phyloP scores from a whole-genome alignment of 2,888 invertebrate species.

The Drosophila barbarae region DNA sequence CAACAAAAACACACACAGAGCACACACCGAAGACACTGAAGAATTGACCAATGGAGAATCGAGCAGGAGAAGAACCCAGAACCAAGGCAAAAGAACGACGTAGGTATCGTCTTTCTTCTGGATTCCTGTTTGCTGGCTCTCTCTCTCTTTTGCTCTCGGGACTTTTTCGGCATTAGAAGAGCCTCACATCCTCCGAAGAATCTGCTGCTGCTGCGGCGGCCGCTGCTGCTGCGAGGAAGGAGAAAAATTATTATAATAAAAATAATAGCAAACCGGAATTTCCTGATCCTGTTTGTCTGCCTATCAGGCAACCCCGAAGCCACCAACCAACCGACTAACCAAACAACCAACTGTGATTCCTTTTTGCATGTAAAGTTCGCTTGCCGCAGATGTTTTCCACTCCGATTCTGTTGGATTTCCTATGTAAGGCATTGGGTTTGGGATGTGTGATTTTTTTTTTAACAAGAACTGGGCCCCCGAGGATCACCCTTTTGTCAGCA shows the following conservation, averaged over 20 bases:
- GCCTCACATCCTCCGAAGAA: slow-evolving; percentile 40
- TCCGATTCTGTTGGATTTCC: slow-evolving; percentile 25
- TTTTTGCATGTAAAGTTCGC: slow-evolving; percentile 50
- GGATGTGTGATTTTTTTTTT: background rate
- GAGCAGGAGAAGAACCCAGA: background rate
- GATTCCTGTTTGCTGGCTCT: slow-evolving; percentile 58
- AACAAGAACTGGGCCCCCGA: slow-evolving; percentile 3
- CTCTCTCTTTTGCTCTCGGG: slow-evolving; percentile 21
- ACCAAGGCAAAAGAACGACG: slow-evolving; percentile 56
- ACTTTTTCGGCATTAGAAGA: slow-evolving; percentile 60
- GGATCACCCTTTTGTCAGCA: slow-evolving; percentile 18
- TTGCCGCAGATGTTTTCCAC: slow-evolving; percentile 51
- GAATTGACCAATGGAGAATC: slow-evolving; percentile 30
- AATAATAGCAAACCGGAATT: slow-evolving; percentile 72
- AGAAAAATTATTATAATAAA: slow-evolving; percentile 64
- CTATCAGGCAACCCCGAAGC: slow-evolving; percentile 23
- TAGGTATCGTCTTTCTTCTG: slow-evolving; percentile 63
- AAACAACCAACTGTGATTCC: slow-evolving; percentile 65
- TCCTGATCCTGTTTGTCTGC: slow-evolving; percentile 69
- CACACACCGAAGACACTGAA: background rate
- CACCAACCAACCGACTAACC: slow-evolving; percentile 11
- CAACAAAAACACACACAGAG: slow-evolving; percentile 18
- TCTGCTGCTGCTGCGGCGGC: slow-evolving; percentile 7
- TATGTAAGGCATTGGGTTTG: slow-evolving; percentile 72
- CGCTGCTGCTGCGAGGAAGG: slow-evolving; percentile 17